Base-by-base conservation (phyloP, 1,140 invertebrate genomes). In the Spodoptera frugiperda region DNA sequence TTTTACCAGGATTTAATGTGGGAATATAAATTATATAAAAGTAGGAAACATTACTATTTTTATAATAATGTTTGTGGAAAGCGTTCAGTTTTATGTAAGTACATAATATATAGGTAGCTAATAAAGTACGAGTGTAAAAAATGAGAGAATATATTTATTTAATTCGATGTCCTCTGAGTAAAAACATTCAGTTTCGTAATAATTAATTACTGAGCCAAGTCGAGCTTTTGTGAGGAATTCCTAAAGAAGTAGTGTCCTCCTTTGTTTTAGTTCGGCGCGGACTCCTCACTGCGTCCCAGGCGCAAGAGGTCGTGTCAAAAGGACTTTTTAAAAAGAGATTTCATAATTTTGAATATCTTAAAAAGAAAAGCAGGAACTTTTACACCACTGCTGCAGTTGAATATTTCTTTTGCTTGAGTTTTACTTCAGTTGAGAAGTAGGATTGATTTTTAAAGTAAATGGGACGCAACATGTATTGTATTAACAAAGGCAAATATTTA, bases 131-230 rank as follows among this genome's bases (percentile, higher is more conserved):
- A 8, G 3, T 0, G 33, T 39, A 39, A 39, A 9, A 39, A 9
- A 9, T 1, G 5, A 39, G 19, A 51, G n/a, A 49, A 33, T 17
- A 68, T 46, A 3, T 70, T 61, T 53, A 61, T 12, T 77, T 61
- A 53, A 61, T 71, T 51, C 46, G 54, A 8, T 25, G 15, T 10
- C n/a, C n/a, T 39, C 6, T 19, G 61, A 70, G n/a, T 48, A 21
- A 57, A 77, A 77, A 71, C 33, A 77, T 77, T 71, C 39, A 70
- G 53, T 39, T 30, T 55, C 48, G 51, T 49, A 44, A 48, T 70
- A 70, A 77, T 77, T 77, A 71, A 77, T 77, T 71, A 57, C 54
- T 68, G 53, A 65, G 19, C 46, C 53, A 8, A 12, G 71, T 61
- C 71, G 61, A 25, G 71, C 55, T 21, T 61, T 73, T 73, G 71